Conservation (phyloP, 2,888 invertebrate genomes). For the Furcula furcula region DNA sequence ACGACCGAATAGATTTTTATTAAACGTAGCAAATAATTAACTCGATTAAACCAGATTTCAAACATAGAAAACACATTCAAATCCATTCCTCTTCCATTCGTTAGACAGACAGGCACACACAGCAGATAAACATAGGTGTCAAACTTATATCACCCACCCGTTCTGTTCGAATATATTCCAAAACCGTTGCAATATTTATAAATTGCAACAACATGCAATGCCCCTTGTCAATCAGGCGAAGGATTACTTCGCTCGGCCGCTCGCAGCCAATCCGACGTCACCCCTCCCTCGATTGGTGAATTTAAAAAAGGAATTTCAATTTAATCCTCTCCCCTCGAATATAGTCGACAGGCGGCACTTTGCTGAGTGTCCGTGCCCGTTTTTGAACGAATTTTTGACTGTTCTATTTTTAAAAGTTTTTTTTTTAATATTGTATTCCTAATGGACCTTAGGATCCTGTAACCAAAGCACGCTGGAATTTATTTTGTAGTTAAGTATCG, state of each 20-base stretch:
- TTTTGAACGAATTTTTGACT: slow-evolving; percentile 32
- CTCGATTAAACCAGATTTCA: too few relatives aligned
- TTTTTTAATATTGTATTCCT: slow-evolving; percentile 3
- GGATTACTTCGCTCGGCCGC: slow-evolving; percentile 69
- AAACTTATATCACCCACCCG: too few relatives aligned
- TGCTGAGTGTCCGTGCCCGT: slow-evolving; percentile 31
- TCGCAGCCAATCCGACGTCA: slow-evolving; percentile 66
- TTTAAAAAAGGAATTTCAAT: slow-evolving; percentile 78
- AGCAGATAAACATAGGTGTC: too few relatives aligned
- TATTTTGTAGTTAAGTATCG: too few relatives aligned
- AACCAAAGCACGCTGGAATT: too few relatives aligned
- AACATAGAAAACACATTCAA: too few relatives aligned
- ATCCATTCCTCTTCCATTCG: too few relatives aligned
- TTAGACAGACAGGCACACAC: too few relatives aligned
- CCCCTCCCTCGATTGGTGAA: slow-evolving; percentile 77
- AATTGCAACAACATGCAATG: slow-evolving; percentile 28
- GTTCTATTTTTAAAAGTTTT: slow-evolving; percentile 30
- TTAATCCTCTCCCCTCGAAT: slow-evolving; percentile 72
- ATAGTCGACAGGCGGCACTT: slow-evolving; percentile 54
- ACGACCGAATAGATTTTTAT: too few relatives aligned
- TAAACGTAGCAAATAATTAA: too few relatives aligned
- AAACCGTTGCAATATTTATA: slow-evolving; percentile 6
- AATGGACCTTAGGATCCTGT: too few relatives aligned
- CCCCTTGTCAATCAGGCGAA: slow-evolving; percentile 61
- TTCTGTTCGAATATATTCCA: too few relatives aligned